Conservation (phyloP, 2,888 invertebrate genomes). For the Diaprepes abbreviatus region DNA sequence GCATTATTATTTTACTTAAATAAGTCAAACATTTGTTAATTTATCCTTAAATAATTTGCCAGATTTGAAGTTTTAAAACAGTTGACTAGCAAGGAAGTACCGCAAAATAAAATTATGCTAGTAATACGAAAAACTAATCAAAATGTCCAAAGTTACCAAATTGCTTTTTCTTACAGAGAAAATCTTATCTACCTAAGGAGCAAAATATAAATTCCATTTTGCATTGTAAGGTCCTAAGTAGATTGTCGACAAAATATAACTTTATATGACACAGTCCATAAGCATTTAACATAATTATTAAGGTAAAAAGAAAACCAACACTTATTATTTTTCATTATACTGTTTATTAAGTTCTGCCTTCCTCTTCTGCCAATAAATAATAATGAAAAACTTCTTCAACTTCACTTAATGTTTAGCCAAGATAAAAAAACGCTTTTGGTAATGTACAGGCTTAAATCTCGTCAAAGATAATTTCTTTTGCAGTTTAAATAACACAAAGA, state of each 20-base stretch:
- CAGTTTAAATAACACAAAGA: background rate
- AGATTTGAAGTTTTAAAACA: background rate
- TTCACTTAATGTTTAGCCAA: background rate
- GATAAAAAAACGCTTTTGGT: background rate
- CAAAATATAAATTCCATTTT: background rate
- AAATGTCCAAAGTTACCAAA: background rate
- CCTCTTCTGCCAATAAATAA: background rate
- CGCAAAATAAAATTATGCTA: background rate
- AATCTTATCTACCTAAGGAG: background rate
- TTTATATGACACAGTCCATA: too few relatives aligned
- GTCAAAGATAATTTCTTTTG: background rate
- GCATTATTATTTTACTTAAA: slow-evolving; percentile 2
- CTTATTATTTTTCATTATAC: too few relatives aligned
- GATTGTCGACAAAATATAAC: too few relatives aligned
- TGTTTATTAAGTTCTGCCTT: too few relatives aligned
- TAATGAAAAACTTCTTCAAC: background rate
- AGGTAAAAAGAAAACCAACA: too few relatives aligned
- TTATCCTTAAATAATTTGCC: background rate
- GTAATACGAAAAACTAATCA: background rate
- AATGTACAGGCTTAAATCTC: slow-evolving; percentile 3
- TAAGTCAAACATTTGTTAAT: background rate
- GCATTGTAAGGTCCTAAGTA: background rate
- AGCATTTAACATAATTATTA: too few relatives aligned
- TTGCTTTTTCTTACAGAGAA: background rate
- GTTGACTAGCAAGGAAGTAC: background rate